phyloP scores from a whole-genome alignment of 2,113 vertebrate species.

The Podilymbus podiceps region DNA sequence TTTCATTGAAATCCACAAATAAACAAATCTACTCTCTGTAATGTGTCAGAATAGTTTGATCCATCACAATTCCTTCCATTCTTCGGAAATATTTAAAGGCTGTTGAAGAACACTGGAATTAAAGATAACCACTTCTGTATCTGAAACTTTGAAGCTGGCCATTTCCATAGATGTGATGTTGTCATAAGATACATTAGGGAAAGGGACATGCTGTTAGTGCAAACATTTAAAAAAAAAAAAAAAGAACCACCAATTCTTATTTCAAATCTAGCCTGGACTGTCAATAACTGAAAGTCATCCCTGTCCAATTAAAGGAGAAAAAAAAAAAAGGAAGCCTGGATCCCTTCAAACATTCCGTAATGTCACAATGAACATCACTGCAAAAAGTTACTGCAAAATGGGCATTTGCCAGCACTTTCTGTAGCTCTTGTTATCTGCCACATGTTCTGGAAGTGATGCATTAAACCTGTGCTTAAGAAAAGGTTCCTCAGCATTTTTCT shows the following conservation, averaged over 20 bases:
- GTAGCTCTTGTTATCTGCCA: not conserved
- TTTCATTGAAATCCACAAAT: not conserved
- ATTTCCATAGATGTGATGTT: not conserved
- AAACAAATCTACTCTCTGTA: slow-evolving; percentile 14
- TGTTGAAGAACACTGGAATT: not conserved
- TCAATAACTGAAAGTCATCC: not conserved
- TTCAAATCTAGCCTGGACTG: not conserved
- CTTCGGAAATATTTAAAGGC: not conserved
- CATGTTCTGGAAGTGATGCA: not conserved
- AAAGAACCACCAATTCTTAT: not conserved
- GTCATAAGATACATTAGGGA: not conserved
- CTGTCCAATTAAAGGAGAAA: not conserved
- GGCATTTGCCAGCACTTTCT: not conserved
- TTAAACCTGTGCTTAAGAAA: not conserved
- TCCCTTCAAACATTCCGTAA: not conserved
- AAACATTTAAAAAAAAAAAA: not conserved
- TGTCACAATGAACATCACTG: not conserved
- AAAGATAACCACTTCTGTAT: not conserved
- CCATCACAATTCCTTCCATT: slow-evolving; percentile 12
- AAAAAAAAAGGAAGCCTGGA: not conserved
- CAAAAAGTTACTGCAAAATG: not conserved
- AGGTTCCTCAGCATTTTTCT: not conserved
- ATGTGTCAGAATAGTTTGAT: not conserved
- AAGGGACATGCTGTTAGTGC: not conserved
- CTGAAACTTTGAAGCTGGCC: not conserved